Conservation (phyloP, 2,888 invertebrate genomes). For the Arctia plantaginis region DNA sequence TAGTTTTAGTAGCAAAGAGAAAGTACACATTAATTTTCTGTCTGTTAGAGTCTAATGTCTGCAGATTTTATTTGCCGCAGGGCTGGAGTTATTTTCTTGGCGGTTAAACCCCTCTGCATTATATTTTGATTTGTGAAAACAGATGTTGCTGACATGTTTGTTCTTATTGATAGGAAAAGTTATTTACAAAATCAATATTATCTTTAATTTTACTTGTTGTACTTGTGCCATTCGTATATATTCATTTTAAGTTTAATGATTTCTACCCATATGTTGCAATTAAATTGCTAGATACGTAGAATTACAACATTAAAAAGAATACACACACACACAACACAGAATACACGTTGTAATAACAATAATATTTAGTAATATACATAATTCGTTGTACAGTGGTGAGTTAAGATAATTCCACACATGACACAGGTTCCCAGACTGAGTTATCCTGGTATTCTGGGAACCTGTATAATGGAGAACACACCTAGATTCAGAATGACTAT, state of each 20-base stretch:
- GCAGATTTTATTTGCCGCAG: conserved; percentile 65
- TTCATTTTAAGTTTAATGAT: background rate
- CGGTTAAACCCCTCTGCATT: conserved; percentile 60
- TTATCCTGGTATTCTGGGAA: too few species aligned
- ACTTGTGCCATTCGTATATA: background rate
- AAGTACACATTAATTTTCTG: conserved; percentile 54
- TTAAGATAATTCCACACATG: too few species aligned
- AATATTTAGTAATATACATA: too few species aligned
- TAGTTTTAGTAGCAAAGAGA: conserved; percentile 26
- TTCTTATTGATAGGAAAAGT: conserved; percentile 48
- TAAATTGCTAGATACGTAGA: background rate
- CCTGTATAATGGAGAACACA: too few species aligned
- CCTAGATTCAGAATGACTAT: too few species aligned
- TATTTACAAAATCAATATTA: background rate
- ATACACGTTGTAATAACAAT: too few species aligned
- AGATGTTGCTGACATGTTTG: conserved; percentile 69
- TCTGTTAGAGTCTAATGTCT: conserved; percentile 60
- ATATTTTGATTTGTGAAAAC: conserved; percentile 70
- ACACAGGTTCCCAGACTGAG: too few species aligned
- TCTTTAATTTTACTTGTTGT: background rate
- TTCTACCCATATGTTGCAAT: background rate
- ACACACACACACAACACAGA: too few species aligned
- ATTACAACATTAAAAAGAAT: background rate
- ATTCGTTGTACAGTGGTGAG: too few species aligned
- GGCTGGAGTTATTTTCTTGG: conserved; percentile 62